A percentile compares a stretch with the other conserved stretches of the same genome.
Evolutionary conservation across 2,797 vertebrate species (phyloP).

Genomic region (Carcharodon carcharias): DNA sequence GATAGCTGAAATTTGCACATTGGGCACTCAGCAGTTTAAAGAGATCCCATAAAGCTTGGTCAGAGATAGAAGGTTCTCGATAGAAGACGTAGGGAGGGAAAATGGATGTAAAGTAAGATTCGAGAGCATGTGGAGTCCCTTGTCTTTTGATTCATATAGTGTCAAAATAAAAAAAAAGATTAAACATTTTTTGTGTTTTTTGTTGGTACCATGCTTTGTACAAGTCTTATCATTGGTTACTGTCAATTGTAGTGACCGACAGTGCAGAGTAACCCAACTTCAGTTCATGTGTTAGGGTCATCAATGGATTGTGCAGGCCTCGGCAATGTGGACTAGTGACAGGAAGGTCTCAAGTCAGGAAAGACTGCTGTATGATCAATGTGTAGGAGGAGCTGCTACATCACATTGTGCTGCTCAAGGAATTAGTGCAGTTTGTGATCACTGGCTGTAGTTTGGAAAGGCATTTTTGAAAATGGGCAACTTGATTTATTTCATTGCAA

Average conservation of each 20-base stretch:
- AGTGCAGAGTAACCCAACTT: neutral
- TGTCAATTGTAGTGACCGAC: neutral
- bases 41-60: neutral
- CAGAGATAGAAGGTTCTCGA: neutral
- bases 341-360: neutral
- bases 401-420: neutral
- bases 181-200: neutral
- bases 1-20: neutral
- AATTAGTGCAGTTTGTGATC: neutral
- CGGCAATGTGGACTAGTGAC: neutral
- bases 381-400: neutral
- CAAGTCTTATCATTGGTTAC: neutral
- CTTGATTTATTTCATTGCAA: neutral
- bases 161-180: neutral
- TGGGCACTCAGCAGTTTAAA: neutral
- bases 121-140: neutral
- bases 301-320: neutral
- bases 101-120: neutral
- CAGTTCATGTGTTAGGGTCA: neutral
- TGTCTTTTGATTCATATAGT: neutral
- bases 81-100: neutral
- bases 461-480: neutral
- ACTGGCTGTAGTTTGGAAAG: neutral
- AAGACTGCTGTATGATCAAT: neutral
- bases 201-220: neutral